These are phyloP conservation scores for Tipula helvola DNA, from an alignment of 2,888 invertebrate species.

Conservation along the genomic window DNA sequence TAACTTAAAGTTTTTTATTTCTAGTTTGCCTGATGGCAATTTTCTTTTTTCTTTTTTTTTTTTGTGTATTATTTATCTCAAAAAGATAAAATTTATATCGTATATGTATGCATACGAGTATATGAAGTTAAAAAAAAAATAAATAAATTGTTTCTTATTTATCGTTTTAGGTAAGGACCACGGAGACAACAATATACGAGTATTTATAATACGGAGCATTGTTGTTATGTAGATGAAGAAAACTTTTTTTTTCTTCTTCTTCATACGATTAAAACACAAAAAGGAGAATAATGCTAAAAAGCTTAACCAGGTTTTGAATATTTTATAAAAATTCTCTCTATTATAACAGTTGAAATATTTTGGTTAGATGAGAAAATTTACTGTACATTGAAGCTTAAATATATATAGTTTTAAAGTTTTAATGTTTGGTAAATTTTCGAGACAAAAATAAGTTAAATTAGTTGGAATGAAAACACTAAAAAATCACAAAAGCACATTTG, in stretches of 20 bases:
- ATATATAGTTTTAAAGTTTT: not conserved
- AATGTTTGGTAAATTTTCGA: not conserved
- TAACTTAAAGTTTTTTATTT: not conserved
- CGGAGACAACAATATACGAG: not conserved
- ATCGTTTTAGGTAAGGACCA: not conserved
- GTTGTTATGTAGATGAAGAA: not conserved
- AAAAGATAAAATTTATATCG: not conserved
- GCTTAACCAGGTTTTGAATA: slow-evolving; percentile 4
- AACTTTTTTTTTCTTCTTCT: not conserved
- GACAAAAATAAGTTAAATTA: not conserved
- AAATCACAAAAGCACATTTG: not conserved
- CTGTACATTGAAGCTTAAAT: not conserved
- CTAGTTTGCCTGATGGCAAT: not conserved
- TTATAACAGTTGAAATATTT: not conserved
- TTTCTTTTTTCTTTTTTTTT: not conserved
- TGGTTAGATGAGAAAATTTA: not conserved
- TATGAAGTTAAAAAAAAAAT: not conserved
- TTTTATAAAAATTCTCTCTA: not conserved
- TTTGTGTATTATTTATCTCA: not conserved
- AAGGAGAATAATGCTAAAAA: not conserved
- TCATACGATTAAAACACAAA: not conserved
- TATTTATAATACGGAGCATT: not conserved
- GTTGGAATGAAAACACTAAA: not conserved
- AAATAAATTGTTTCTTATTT: not conserved
- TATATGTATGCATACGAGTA: not conserved